A percentile compares a stretch with the other conserved stretches of the same genome.
Evolutionary conservation across 2,797 vertebrate species (phyloP).

Genomic region (Epinephelus malabaricus): DNA sequence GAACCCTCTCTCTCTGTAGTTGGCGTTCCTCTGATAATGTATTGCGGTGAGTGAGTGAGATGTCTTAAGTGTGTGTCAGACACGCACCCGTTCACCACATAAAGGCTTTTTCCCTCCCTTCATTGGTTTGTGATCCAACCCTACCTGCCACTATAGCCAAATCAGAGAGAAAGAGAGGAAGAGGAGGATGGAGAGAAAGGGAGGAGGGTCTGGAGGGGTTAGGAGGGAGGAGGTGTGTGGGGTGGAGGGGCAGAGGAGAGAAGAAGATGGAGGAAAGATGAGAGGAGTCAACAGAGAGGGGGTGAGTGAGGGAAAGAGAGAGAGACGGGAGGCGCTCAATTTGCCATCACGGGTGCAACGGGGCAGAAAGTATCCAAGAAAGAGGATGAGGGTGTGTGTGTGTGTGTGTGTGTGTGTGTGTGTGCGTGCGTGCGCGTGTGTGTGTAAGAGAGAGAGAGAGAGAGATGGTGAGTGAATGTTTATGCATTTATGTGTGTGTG

Average conservation of each 20-base stretch:
- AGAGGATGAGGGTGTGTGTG: slow-evolving; percentile 64
- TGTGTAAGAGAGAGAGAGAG: slow-evolving; percentile 25
- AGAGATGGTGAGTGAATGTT: slow-evolving; percentile 43
- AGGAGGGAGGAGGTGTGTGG: neutral
- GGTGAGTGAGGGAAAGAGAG: slow-evolving; percentile 69
- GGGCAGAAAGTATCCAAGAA: slow-evolving; percentile 89
- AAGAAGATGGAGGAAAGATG: slow-evolving; percentile 85
- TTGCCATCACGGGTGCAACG: slow-evolving; percentile 90
- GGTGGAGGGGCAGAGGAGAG: slow-evolving; percentile 39
- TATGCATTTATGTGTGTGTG: slow-evolving; percentile 23
- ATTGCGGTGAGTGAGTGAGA: slow-evolving; percentile 50
- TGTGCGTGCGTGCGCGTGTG: neutral
- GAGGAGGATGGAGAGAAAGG: slow-evolving; percentile 52
- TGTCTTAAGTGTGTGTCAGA: slow-evolving; percentile 68
- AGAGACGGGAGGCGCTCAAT: slow-evolving; percentile 87
- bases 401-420: slow-evolving; percentile 56
- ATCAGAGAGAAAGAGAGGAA: slow-evolving; percentile 51
- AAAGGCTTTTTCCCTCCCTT: slow-evolving; percentile 63
- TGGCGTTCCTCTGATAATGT: slow-evolving; percentile 42
- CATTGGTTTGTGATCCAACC: slow-evolving; percentile 71
- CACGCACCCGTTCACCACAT: slow-evolving; percentile 68
- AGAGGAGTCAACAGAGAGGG: slow-evolving; percentile 82
- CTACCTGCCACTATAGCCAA: slow-evolving; percentile 71
- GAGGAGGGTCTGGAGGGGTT: slow-evolving; percentile 78
- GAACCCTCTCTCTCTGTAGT: slow-evolving; percentile 30